These are phyloP conservation scores for Platanista minor DNA, from an alignment of 2,113 vertebrate genomes.

Conservation along the genomic window DNA sequence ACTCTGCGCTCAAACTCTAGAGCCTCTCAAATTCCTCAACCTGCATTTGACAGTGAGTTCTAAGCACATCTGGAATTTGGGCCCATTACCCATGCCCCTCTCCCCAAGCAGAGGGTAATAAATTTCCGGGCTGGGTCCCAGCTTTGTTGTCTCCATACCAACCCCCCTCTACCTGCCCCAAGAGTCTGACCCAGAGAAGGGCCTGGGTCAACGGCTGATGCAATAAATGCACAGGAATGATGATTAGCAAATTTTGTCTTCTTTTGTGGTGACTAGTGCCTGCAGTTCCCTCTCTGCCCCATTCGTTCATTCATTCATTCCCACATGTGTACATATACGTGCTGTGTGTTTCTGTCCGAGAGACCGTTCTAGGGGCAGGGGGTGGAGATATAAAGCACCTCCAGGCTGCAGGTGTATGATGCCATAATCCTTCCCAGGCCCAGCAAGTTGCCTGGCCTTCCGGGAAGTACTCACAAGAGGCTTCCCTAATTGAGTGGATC, in stretches of 20 bases:
- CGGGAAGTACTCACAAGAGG: background rate
- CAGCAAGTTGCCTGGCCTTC: background rate
- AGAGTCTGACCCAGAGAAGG: background rate
- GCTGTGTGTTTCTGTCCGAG: background rate
- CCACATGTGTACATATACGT: fast-evolving
- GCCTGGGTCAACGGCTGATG: background rate
- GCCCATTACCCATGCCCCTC: background rate
- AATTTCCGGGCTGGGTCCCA: background rate
- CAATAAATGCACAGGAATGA: background rate
- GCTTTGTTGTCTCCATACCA: background rate
- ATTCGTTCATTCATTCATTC: background rate
- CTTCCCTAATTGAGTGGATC: background rate
- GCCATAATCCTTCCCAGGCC: background rate
- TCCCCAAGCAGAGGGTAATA: background rate
- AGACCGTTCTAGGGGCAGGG: background rate
- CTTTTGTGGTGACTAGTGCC: background rate
- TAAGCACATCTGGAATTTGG: background rate
- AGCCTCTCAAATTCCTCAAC: background rate
- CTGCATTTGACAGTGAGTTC: background rate
- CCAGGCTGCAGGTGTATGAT: background rate
- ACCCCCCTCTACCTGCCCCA: fast-evolving
- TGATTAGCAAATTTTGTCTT: background rate
- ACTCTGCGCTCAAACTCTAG: background rate
- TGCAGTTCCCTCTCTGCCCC: background rate
- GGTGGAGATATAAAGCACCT: background rate